A percentile compares a stretch with the other conserved stretches of the same genome.
Evolutionary conservation across 2,113 vertebrate genomes (phyloP).

Genomic region (Cyprinodon brontotheroides): DNA sequence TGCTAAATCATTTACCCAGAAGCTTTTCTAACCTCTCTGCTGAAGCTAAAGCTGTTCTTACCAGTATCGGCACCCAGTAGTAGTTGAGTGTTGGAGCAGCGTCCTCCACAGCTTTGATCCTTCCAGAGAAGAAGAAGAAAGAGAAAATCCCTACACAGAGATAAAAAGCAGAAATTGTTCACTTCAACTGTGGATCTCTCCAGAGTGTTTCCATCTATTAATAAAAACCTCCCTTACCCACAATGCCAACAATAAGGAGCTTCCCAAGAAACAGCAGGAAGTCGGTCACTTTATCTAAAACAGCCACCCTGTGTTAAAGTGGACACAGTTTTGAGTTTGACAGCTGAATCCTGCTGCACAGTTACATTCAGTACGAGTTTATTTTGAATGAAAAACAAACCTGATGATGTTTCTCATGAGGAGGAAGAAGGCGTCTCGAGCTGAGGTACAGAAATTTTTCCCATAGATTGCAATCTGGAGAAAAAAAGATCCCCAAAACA

Average conservation of each 20-base stretch:
- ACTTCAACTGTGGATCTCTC: slow-evolving; percentile 9
- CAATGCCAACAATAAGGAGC: slow-evolving; percentile 88
- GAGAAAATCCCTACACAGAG: slow-evolving; percentile 86
- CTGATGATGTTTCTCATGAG: slow-evolving; percentile 96
- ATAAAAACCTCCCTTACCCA: slow-evolving; percentile 67
- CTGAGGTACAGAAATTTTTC: slow-evolving; percentile 94
- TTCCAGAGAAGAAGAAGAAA: slow-evolving; percentile 96
- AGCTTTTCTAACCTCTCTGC: neutral
- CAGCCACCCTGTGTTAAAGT: slow-evolving; percentile 85
- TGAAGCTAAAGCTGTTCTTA: slow-evolving; percentile 60
- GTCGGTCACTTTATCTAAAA: slow-evolving; percentile 96
- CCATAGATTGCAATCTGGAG: slow-evolving; percentile 92
- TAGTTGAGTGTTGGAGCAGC: slow-evolving; percentile 90
- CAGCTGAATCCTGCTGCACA: neutral
- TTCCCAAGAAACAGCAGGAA: slow-evolving; percentile 97
- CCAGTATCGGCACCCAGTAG: slow-evolving; percentile 97
- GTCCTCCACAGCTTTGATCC: slow-evolving; percentile 85
- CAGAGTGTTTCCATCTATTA: slow-evolving; percentile 5
- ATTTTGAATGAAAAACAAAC: slow-evolving; percentile 66
- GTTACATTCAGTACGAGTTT: neutral
- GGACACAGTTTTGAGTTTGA: neutral
- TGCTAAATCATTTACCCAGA: neutral
- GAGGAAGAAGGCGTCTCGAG: slow-evolving; percentile 91
- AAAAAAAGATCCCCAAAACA: neutral
- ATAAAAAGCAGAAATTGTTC: neutral